Percentiles rank a stretch among this genome's conserved stretches.
These are phyloP conservation scores for Cremastinae sp. DNA, from an alignment of 2,888 invertebrate genomes.

Conservation along the genomic window DNA sequence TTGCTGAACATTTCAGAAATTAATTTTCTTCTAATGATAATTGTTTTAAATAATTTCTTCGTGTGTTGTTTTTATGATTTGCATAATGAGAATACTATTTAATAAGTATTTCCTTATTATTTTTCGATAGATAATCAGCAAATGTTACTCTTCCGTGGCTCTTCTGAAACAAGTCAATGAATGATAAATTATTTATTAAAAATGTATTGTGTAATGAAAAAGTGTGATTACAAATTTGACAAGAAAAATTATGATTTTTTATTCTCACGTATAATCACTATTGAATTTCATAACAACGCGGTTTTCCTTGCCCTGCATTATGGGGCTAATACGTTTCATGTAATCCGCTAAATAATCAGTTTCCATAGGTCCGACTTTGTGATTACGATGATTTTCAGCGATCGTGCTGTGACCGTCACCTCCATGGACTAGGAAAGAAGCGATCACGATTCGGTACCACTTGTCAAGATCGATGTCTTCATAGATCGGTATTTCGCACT, in stretches of 20 bases:
- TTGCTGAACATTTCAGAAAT: background rate
- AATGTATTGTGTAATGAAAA: background rate
- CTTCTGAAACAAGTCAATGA: constrained; percentile 54
- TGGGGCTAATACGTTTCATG: constrained; percentile 81
- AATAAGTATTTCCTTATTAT: too few relatives aligned
- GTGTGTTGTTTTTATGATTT: too few relatives aligned
- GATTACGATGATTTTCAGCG: constrained; percentile 81
- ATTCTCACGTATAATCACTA: background rate
- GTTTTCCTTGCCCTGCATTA: constrained; percentile 82
- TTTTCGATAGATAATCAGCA: constrained; percentile 56
- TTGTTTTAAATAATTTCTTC: background rate
- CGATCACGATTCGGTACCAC: constrained; percentile 84
- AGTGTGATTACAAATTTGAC: background rate
- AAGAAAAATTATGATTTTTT: background rate
- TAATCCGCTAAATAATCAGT: constrained; percentile 82
- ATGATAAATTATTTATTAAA: constrained; percentile 24
- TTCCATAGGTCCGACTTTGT: constrained; percentile 81
- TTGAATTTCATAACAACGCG: constrained; percentile 80
- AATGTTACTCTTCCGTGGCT: constrained; percentile 60
- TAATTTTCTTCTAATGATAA: background rate
- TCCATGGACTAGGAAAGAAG: constrained; percentile 81
- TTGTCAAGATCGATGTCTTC: constrained; percentile 82
- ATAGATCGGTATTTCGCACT: constrained; percentile 85
- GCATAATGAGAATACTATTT: too few relatives aligned
- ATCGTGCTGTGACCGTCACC: constrained; percentile 86